Evolutionary conservation across 2,888 invertebrate genomes (phyloP), one percentile per base, ranked within the genome.

Genomic region (Stramonita haemastoma): DNA sequence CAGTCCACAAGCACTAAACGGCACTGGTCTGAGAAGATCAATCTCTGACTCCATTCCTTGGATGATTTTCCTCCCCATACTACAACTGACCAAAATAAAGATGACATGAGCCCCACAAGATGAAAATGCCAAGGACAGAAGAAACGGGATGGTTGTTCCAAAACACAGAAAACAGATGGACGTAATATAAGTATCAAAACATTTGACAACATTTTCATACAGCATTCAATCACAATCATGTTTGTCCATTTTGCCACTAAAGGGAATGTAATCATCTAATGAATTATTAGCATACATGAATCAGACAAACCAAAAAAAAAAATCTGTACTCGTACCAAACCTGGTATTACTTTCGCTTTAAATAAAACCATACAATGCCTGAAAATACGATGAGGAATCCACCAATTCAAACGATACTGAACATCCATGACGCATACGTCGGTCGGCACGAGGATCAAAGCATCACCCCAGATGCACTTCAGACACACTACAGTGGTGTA

Each of bases 211-310:
- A 46, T 46, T 46, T 46, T 46, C 46, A 46, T 46, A 46, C 36
- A 83, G 46, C 81, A 83, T 83, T 83, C 81, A 83, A 46, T 29
- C 81, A 46, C 46, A 46, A 83, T 83, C 81, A 83, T 79, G 34
- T 34, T 79, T 34, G 15, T 32, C 34, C 29, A 79, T 32, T 79
- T 79, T 32, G n/a, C 15, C 36, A 26, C 26, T 81, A 81, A 34
- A 46, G 81, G 81, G 81, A 83, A 83, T 83, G 81, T 83, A 83
- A 83, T 83, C 81, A 83, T 83, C 81, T 83, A 83, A 83, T 83
- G 22, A 83, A 79, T 79, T 26, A 46, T 83, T 36, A 83, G 22
- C 81, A 83, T 46, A 26, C 36, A 83, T 26, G 46, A 22, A 83
- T 83, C 46, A 83, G 15, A 83, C 81, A 46, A 0, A 83, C 17